Percentiles rank a stretch among this genome's conserved stretches.
Conservation (phyloP, 2,797 vertebrate species). For the Thaleichthys pacificus region DNA sequence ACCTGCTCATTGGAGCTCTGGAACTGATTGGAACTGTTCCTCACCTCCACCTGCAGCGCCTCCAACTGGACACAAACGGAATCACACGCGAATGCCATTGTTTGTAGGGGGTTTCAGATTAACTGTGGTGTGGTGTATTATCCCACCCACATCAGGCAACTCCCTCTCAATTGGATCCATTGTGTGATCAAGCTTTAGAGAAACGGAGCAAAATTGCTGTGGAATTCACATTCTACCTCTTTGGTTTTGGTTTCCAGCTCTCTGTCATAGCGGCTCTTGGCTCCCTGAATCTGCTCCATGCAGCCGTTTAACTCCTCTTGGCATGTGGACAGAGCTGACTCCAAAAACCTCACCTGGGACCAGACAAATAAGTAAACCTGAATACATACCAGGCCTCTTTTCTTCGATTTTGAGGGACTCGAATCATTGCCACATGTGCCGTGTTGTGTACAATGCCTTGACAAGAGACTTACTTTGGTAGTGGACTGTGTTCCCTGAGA, state of each 20-base stretch:
- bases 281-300: constrained; percentile 15
- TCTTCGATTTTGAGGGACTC: not conserved
- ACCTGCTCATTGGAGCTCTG: constrained; percentile 76
- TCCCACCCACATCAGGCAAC: not conserved
- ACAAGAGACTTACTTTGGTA: not conserved
- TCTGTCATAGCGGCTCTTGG: not conserved
- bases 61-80: constrained; percentile 62
- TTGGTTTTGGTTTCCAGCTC: not conserved
- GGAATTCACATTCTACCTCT: not conserved
- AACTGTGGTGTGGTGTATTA: not conserved
- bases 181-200: not conserved
- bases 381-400: not conserved
- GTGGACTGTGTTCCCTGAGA: constrained; percentile 25
- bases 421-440: not conserved
- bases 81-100: too few relatives aligned
- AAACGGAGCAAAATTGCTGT: not conserved
- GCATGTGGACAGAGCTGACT: constrained; percentile 13
- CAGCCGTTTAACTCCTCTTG: constrained; percentile 25
- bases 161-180: not conserved
- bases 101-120: not conserved
- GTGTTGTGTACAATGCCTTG: not conserved
- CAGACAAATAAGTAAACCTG: not conserved
- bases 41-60: constrained; percentile 76
- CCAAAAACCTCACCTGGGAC: constrained; percentile 18
- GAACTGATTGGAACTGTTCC: constrained; percentile 69